Percentiles rank a stretch among this genome's conserved stretches.
Evolutionary conservation across 2,113 vertebrate species (phyloP).

Genomic region (Lagopus leucura): DNA sequence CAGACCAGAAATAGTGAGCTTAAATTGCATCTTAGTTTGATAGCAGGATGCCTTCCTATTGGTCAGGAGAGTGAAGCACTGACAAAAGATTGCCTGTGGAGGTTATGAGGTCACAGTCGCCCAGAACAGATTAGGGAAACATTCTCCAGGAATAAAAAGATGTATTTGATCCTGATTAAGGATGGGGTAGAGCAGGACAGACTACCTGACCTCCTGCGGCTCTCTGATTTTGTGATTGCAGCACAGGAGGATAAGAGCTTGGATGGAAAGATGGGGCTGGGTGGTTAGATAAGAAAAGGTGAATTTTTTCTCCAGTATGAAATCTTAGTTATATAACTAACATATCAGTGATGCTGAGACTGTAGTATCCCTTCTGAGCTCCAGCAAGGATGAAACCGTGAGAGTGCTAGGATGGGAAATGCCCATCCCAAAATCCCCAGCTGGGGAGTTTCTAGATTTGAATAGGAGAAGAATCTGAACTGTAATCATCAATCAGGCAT

Average conservation of each 20-base stretch:
- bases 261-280: not conserved
- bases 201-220: not conserved
- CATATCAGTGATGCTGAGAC: not conserved
- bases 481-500: not conserved
- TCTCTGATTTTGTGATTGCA: slow-evolving; percentile 6
- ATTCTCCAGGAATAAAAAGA: not conserved
- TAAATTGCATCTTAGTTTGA: not conserved
- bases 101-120: not conserved
- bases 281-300: slow-evolving; percentile 7
- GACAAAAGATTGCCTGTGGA: not conserved
- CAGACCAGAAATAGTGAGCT: not conserved
- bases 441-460: not conserved
- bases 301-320: not conserved
- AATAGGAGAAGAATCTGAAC: not conserved
- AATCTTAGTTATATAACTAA: not conserved
- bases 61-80: not conserved
- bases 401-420: not conserved
- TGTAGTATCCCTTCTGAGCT: not conserved
- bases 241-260: not conserved
- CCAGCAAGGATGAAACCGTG: not conserved
- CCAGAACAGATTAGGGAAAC: not conserved
- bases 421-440: not conserved
- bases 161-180: slow-evolving; percentile 26
- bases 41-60: not conserved
- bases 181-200: not conserved